Evolutionary conservation across 1,140 invertebrate species (phyloP), one percentile per base, ranked within the genome.

Genomic region (Apis florea): DNA sequence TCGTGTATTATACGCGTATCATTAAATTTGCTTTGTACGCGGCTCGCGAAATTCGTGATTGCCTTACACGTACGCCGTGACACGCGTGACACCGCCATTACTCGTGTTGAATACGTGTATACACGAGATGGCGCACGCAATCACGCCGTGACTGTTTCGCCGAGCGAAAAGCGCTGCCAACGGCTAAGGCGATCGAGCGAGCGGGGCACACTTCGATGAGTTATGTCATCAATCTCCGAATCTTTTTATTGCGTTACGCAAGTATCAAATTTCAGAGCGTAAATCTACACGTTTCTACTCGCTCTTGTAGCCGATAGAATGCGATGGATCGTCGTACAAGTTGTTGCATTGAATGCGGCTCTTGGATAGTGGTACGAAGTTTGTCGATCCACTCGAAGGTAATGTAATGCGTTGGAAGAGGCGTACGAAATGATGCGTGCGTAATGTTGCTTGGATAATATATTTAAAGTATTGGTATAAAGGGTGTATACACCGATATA

Each of bases 11-110:
- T 40, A 76, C 56, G 21, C 19, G 49, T 51, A 24, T 59, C 66
- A 67, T 75, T 61, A 75, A 85, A 83, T 85, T 85, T 83, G 64
- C 70, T 79, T 75, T 61, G 61, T 54, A 40, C 66, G 21, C 26
- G 58, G 54, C 26, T 31, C 26, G 72, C 49, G 73, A 47, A 73
- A 77, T 53, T 49, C 64, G n/a, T 59, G 49, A 63, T 76, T 63
- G n/a, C n/a, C 31, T 82, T 61, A 53, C 68, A 70, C 79, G 56
- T 67, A 75, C 68, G 47, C 54, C 61, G 26, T 12, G 71, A 47
- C 26, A 79, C 40, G 70, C 49, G 54, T 26, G 19, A 17, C 26
- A 49, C 1, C 17, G 15, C 21, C 64, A 82, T 47, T 63, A 47
- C 31, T 5, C 64, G 56, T 31, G 51, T 26, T 9, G n/a, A 49